phyloP scores from a whole-genome alignment of 2,113 vertebrate genomes.

The Geothlypis trichas region DNA sequence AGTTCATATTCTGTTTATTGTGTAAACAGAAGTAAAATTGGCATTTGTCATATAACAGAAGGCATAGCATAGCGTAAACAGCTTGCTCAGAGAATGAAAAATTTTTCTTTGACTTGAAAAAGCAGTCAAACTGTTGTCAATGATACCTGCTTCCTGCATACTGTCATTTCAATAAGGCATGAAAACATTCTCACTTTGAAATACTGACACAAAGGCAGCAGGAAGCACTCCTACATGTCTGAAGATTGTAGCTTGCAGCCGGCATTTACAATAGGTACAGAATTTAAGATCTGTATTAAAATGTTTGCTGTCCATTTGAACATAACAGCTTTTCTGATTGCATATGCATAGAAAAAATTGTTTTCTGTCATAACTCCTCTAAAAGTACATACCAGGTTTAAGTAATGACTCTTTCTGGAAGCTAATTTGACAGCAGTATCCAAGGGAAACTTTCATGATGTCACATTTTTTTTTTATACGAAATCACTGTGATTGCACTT shows the following conservation, averaged over 20 bases:
- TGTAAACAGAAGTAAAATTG: neutral
- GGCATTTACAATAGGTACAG: neutral
- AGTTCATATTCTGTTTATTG: neutral
- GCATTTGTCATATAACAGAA: neutral
- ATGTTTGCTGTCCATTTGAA: neutral
- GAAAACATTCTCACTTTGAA: neutral
- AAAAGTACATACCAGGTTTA: neutral
- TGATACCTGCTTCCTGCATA: neutral
- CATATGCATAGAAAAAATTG: neutral
- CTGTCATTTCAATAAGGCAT: neutral
- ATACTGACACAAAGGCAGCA: neutral
- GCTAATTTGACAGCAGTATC: neutral
- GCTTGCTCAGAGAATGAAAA: neutral
- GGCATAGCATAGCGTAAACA: neutral
- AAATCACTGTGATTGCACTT: constrained; percentile 62
- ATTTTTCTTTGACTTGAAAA: neutral
- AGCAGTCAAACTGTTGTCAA: neutral
- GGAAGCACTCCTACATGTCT: neutral
- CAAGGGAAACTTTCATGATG: constrained; percentile 34
- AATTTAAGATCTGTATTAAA: constrained; percentile 4
- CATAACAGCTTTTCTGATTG: neutral
- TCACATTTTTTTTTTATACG: neutral
- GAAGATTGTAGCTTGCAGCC: neutral
- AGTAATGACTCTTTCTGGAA: neutral
- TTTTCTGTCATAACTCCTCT: neutral